Evolutionary conservation across 2,113 vertebrate species (phyloP), one percentile per base, ranked within the genome.

Genomic region (Lamprotornis superbus): DNA sequence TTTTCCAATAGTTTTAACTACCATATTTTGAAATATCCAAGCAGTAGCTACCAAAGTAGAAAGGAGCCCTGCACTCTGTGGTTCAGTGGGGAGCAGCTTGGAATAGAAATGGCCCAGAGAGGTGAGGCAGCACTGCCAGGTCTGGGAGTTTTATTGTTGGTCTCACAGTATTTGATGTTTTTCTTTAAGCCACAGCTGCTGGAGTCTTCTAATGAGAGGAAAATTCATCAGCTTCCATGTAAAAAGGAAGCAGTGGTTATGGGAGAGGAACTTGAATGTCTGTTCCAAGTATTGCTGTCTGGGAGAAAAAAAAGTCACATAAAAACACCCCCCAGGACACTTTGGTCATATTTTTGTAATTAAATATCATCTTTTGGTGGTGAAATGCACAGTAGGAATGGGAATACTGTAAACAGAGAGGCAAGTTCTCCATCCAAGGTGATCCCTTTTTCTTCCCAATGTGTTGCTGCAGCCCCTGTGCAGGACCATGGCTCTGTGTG

Each of bases 71-170:
- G 46, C 37, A 16, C 23, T 79, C 33, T 57, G 55, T 61, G 39
- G 33, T 65, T 87, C 27, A 42, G 17, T 24, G 35, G 40, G 65
- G 65, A 91, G 42, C 53, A 4, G 2, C 57, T 76, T 1, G 2
- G 37, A 79, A 85, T 90, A 83, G 85, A 87, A 90, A 80, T 52
- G 59, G 46, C 84, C 70, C 67, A 70, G 49, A 91, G 70, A 70
- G 12, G 7, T 60, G 23, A 89, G 37, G 42, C 52, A 84, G 49
- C 37, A 14, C n/a, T 76, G 44, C 83, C 68, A 78, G 73, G 11
- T 89, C 89, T 61, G 77, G 50, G 68, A 78, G 46, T 84, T 95
- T 89, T 93, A 79, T 89, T 76, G 65, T 81, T 84, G 83, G 9
- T 52, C 60, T 87, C 31, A 17, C 15, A 78, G n/a, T 71, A 87